Percentiles rank a stretch among this genome's conserved stretches.
These are phyloP conservation scores for Drosophila paranaensis DNA, from an alignment of 2,888 invertebrate genomes.

Conservation along the genomic window DNA sequence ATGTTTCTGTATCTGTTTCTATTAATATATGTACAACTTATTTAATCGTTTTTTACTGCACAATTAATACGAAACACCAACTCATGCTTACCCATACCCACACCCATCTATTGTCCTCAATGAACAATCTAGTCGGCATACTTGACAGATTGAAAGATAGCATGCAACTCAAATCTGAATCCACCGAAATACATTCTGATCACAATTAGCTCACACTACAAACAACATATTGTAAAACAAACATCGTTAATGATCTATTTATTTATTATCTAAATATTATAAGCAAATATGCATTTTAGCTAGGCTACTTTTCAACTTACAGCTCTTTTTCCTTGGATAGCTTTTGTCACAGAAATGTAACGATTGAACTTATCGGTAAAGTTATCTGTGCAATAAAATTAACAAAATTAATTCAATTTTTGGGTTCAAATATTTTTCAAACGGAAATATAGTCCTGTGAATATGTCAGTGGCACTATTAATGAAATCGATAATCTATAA, in stretches of 20 bases:
- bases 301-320: background rate
- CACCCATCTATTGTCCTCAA: background rate
- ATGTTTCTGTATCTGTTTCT: constrained; percentile 70
- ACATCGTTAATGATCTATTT: background rate
- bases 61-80: constrained; percentile 5
- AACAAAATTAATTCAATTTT: background rate
- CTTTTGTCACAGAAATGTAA: background rate
- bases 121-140: background rate
- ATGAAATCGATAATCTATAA: background rate
- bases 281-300: background rate
- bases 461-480: background rate
- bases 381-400: background rate
- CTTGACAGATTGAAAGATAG: constrained; percentile 6
- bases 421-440: background rate
- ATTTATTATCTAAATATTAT: background rate
- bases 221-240: background rate
- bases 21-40: constrained; percentile 65
- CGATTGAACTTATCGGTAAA: background rate
- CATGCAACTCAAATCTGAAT: background rate
- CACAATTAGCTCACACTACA: constrained; percentile 7
- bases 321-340: background rate
- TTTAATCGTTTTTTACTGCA: constrained; percentile 48
- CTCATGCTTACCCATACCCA: background rate
- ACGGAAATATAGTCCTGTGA: no score
- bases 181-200: background rate